Evolutionary conservation across 2,888 invertebrate genomes (phyloP), one percentile per base, ranked within the genome.

Genomic region (Drosophila gaucha): DNA sequence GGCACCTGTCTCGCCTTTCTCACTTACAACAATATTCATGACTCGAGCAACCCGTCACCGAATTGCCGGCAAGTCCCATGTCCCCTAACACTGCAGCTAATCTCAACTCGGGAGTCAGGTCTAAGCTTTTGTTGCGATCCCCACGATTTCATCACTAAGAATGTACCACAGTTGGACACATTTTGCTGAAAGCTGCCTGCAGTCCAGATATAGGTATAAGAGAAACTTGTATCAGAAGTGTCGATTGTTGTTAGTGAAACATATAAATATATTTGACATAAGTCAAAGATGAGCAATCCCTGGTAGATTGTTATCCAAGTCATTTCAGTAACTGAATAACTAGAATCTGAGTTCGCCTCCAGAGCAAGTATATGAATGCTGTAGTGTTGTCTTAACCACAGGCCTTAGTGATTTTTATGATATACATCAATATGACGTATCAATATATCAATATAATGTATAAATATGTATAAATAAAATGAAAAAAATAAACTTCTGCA

Each of bases 11-110:
- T 24, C 10, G 80, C 70, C 1, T 46, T 80, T 9, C 10, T 83
- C 2, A 72, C 77, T 20, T 64, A 74, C 28, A 83, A 83, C 26
- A 71, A 83, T 38, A 10, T 67, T 0, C 14, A 35, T 26, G 50
- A 26, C 2, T 1, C 16, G 9, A 6, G 0, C 0, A 8, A 0
- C 10, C 77, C 74, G 5, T 18, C 12, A 1, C 50, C 60, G 0
- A 30, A 41, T 12, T 78, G 78, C 18, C 5, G 2, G 0, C 3
- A 14, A 20, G 22, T 66, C 8, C 0, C 20, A 8, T 78, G 70
- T 22, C 66, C 68, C 0, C 1, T 6, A 1, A 16, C 41, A 0
- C 38, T 76, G 6, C 1, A 43, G 2, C 10, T 57, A 1, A 41
- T 6, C 0, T 1, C n/a, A 0, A 46, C 12, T 9, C 41, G 30